Percentiles rank a stretch among this genome's conserved stretches.
phyloP scores from a whole-genome alignment of 2,113 vertebrate genomes.

The Cochlearius cochlearius region DNA sequence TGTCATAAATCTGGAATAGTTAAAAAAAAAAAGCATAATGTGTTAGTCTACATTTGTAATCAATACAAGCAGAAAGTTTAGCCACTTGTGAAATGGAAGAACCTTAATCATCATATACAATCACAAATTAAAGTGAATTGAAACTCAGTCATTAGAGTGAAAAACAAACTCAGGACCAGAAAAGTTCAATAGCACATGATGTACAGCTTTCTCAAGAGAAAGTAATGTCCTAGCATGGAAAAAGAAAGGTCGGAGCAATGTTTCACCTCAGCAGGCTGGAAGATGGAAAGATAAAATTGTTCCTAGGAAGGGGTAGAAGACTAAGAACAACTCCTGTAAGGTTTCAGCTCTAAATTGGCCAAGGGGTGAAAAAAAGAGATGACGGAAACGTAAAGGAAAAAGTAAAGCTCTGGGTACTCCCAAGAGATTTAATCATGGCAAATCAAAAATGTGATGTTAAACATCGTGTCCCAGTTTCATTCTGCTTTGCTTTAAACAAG shows the following conservation, averaged over 20 bases:
- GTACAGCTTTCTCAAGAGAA: not conserved
- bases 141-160: not conserved
- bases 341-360: not conserved
- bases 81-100: not conserved
- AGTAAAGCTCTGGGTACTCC: not conserved
- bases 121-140: not conserved
- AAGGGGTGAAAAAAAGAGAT: not conserved
- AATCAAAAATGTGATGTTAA: not conserved
- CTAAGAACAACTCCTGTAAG: not conserved
- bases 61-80: not conserved
- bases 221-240: not conserved
- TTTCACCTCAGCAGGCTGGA: not conserved
- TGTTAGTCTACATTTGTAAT: not conserved
- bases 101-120: not conserved
- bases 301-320: not conserved
- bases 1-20: not conserved
- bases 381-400: not conserved
- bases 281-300: not conserved
- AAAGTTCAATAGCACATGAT: not conserved
- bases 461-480: not conserved
- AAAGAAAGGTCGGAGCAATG: not conserved
- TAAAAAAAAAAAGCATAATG: not conserved
- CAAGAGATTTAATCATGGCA: not conserved
- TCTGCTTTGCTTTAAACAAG: slow-evolving; percentile 1
- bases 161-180: not conserved